phyloP scores from a whole-genome alignment of 2,797 vertebrate genomes.

The Periparus ater region DNA sequence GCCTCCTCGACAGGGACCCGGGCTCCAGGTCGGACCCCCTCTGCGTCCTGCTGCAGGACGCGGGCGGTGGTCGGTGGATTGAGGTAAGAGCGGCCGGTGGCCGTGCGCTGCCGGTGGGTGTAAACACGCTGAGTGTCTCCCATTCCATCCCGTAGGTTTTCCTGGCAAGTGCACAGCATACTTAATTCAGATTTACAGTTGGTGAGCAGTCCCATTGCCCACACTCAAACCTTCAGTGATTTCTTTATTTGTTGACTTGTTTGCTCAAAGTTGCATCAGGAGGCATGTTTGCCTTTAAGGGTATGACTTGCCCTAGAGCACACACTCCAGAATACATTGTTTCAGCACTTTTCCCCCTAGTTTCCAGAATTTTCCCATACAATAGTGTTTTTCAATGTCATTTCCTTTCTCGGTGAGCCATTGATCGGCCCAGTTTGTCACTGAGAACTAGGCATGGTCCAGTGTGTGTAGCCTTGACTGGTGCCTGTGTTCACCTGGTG shows the following conservation, averaged over 20 bases:
- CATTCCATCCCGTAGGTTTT: fast-evolving
- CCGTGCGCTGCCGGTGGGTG: background rate
- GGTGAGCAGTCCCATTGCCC: fast-evolving
- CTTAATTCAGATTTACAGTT: background rate
- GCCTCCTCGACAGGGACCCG: slow-evolving; percentile 89
- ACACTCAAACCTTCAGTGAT: fast-evolving
- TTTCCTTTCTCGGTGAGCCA: fast-evolving
- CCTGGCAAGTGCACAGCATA: fast-evolving
- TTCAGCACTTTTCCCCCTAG: fast-evolving
- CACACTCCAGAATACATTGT: fast-evolving
- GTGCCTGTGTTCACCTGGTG: fast-evolving
- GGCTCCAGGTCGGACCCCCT: slow-evolving; percentile 91
- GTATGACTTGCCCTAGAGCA: fast-evolving
- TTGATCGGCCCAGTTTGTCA: fast-evolving
- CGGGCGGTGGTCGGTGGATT: slow-evolving; percentile 81
- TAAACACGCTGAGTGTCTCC: fast-evolving
- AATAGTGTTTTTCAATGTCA: fast-evolving
- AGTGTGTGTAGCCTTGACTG: fast-evolving
- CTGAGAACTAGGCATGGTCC: fast-evolving
- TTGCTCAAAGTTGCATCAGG: no score
- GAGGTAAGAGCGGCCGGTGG: slow-evolving; percentile 80
- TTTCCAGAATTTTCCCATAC: background rate
- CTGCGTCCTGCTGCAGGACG: slow-evolving; percentile 87
- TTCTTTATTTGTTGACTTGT: fast-evolving
- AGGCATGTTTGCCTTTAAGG: fast-evolving